These are phyloP conservation scores for Microctonus aethiopoides DNA, from an alignment of 2,888 invertebrate genomes.

Conservation along the genomic window DNA sequence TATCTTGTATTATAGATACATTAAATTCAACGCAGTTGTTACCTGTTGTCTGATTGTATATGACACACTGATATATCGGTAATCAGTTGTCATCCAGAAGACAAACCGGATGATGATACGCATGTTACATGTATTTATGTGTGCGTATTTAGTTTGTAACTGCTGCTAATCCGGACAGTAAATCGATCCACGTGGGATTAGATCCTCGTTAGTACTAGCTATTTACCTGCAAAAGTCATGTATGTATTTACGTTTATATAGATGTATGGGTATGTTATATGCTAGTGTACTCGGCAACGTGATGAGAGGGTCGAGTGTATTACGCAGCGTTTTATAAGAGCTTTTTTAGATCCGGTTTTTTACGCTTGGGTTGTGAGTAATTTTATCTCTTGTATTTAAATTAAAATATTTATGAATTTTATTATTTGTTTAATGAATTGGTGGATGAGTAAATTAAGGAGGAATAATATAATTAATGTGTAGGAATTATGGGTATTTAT, in stretches of 20 bases:
- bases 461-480: too few relatives aligned
- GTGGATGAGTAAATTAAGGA: too few relatives aligned
- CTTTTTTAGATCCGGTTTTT: neutral
- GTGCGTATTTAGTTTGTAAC: neutral
- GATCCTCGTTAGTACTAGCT: constrained; percentile 11
- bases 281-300: neutral
- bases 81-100: neutral
- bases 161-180: neutral
- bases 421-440: too few relatives aligned
- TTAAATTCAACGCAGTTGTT: too few relatives aligned
- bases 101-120: neutral
- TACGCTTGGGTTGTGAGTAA: neutral
- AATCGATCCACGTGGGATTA: constrained; percentile 26
- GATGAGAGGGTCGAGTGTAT: constrained; percentile 11
- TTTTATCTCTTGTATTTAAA: neutral
- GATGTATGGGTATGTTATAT: neutral
- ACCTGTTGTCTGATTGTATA: neutral
- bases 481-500: too few relatives aligned
- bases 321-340: constrained; percentile 8
- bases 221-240: neutral
- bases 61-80: neutral
- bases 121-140: neutral
- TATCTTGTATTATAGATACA: too few relatives aligned
- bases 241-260: neutral
- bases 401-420: too few relatives aligned